These are phyloP conservation scores for Tragelaphus strepsiceros DNA, from an alignment of 2,113 vertebrate species.

Conservation along the genomic window DNA sequence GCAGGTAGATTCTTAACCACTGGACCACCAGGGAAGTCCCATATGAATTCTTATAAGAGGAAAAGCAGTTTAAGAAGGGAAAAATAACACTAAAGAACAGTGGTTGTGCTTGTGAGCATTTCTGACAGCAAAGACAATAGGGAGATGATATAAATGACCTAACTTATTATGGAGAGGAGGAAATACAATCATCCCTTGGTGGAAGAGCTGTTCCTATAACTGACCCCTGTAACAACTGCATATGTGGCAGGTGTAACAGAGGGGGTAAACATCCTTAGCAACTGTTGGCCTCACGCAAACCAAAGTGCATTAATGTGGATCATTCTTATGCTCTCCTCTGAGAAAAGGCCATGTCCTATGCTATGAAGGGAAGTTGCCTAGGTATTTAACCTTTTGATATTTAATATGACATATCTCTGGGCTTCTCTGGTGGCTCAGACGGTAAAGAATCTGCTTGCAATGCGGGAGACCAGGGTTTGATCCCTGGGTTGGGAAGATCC, in stretches of 20 bases:
- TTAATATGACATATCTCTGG: not conserved
- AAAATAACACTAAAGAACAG: not conserved
- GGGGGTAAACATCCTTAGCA: not conserved
- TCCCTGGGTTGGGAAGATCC: not conserved
- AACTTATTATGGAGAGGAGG: not conserved
- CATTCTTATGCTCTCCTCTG: not conserved
- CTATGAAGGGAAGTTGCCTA: not conserved
- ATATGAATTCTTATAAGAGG: not conserved
- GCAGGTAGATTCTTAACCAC: not conserved
- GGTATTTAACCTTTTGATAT: not conserved
- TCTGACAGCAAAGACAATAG: not conserved
- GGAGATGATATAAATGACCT: not conserved
- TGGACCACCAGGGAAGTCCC: not conserved
- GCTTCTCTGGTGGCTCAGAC: not conserved
- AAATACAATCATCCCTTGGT: not conserved
- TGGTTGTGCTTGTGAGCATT: not conserved
- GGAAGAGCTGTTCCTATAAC: not conserved
- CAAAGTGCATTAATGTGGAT: not conserved
- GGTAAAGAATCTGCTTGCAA: not conserved
- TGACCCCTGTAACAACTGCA: not conserved
- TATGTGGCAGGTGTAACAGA: not conserved
- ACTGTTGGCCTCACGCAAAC: not conserved
- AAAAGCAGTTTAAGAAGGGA: not conserved
- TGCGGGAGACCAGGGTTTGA: not conserved
- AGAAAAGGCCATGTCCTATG: not conserved